phyloP scores from a whole-genome alignment of 2,888 invertebrate species.

The Temnothorax unifasciatus region DNA sequence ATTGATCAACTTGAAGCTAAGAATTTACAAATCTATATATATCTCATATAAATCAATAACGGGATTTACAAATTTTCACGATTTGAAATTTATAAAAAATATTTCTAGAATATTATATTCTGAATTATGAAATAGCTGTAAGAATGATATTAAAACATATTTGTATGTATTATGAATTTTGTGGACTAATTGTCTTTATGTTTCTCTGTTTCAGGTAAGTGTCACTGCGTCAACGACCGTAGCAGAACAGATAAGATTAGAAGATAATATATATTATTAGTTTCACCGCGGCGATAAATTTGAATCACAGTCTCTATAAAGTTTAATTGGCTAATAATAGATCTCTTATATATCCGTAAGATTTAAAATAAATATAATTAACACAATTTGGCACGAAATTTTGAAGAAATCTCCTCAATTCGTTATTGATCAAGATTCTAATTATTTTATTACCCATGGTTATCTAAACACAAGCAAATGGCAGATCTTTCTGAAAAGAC shows the following conservation, averaged over 20 bases:
- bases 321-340: not conserved
- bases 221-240: not conserved
- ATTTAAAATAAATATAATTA: conserved; percentile 1
- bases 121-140: not conserved
- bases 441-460: not conserved
- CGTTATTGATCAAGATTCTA: not conserved
- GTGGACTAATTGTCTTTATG: conserved; percentile 13
- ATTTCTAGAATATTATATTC: not conserved
- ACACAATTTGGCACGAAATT: not conserved
- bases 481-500: not conserved
- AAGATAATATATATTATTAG: not conserved
- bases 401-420: not conserved
- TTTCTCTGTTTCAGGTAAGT: conserved; percentile 67
- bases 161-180: not conserved
- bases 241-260: conserved; percentile 16
- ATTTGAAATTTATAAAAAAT: not conserved
- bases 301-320: not conserved
- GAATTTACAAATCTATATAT: not conserved
- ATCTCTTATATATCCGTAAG: not conserved
- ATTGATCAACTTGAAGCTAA: not conserved
- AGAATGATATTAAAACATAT: not conserved
- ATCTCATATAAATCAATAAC: not conserved
- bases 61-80: not conserved
- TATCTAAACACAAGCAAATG: not conserved
- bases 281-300: not conserved